These are phyloP conservation scores for Trissolcus basalis DNA, from an alignment of 1,140 invertebrate genomes.

Conservation along the genomic window DNA sequence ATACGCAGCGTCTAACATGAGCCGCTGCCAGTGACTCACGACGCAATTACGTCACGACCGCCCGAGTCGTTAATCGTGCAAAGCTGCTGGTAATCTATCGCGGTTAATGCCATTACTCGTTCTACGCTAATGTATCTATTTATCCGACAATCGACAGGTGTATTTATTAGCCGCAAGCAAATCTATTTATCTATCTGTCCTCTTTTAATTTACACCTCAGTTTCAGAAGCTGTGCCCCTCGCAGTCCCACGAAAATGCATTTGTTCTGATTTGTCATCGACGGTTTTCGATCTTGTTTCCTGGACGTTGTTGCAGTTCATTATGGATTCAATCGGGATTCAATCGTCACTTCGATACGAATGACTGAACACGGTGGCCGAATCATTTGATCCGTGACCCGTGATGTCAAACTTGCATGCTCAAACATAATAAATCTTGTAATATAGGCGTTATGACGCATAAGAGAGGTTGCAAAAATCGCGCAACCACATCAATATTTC, in stretches of 20 bases:
- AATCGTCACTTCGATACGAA: not conserved
- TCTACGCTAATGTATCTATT: slow-evolving; percentile 63
- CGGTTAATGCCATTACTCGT: slow-evolving; percentile 61
- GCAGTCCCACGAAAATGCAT: slow-evolving; percentile 18
- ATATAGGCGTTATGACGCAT: not conserved
- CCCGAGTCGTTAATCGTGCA: slow-evolving; percentile 56
- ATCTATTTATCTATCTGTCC: slow-evolving; percentile 46
- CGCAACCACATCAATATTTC: too few species aligned
- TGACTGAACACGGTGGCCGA: not conserved
- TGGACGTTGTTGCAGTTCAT: not conserved
- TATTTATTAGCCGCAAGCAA: slow-evolving; percentile 59
- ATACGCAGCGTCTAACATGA: slow-evolving; percentile 54
- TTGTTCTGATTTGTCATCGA: slow-evolving; percentile 22
- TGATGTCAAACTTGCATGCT: not conserved
- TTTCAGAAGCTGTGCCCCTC: not conserved
- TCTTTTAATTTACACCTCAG: slow-evolving; percentile 32
- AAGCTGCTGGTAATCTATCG: slow-evolving; percentile 57
- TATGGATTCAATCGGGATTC: not conserved
- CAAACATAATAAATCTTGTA: not conserved
- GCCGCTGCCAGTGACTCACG: slow-evolving; percentile 59
- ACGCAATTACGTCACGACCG: slow-evolving; percentile 62
- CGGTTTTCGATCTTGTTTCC: not conserved
- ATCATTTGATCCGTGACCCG: not conserved
- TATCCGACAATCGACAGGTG: slow-evolving; percentile 62
- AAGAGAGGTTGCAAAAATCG: too few species aligned